Base-by-base conservation (phyloP, 2,888 invertebrate species). In the Plebejus melissa region DNA sequence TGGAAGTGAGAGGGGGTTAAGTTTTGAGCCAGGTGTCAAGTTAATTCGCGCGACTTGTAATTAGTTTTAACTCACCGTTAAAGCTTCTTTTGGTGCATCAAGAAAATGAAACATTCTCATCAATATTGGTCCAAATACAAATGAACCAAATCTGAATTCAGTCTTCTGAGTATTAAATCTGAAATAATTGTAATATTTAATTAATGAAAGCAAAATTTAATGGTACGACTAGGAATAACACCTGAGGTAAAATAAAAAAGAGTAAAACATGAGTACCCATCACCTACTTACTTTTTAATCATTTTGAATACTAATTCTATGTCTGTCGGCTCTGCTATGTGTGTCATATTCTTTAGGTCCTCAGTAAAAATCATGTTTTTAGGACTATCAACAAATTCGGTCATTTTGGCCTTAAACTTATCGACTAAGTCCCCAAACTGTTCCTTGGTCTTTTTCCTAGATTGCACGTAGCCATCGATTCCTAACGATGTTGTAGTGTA, bases 291-390 rank as follows among this genome's bases (percentile, higher is more conserved):
- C 95, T 95, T 96, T 86, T 94, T 94, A 79, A 97, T 89, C 97
- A 97, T 97, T 81, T 94, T 92, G 9, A 93, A 82, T 1, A 96
- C 84, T 28, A 97, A 87, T 7, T 95, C 88, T 16, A 97, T 79
- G 84, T 97, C 97, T 11, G 91, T 85, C 46, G 94, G 94, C 77
- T 96, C 95, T 2, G 95, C 94, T 75, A 97, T 86, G 83, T 97
- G 96, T 4, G 96, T 85, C 95, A 97, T 96, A 84, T 96, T 96
- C 86, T 97, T 97, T 13, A 98, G 89, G 87, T 98, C 98, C 89
- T 97, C 97, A 6, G 97, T 97, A 83, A 97, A 98, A 79, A 98
- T 94, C 94, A 97, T 95, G 80, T 94, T 95, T 78, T 94, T 94
- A 0, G 94, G 87, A 22, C 94, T 90, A 3, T 87, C 80, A 0